Evolutionary conservation across 2,797 vertebrate species (phyloP), one percentile per base, ranked within the genome.

Genomic region (Rhadinocentrus ornatus): DNA sequence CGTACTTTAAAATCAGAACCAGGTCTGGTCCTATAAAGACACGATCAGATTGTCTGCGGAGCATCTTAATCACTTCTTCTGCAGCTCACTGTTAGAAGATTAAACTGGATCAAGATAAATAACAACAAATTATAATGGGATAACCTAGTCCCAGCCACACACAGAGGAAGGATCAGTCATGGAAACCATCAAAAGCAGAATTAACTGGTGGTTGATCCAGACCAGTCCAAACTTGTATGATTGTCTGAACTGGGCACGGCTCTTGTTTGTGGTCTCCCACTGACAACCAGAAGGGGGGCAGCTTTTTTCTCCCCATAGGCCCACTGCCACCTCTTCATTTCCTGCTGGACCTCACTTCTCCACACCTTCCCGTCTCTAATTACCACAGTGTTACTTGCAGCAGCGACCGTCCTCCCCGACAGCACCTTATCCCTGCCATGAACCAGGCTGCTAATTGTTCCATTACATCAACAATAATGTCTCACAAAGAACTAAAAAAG

Each of bases 201-300:
- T 96, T 94, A 93, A 93, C 94, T 95, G 88, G 91, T 93, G 94
- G 93, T 96, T 95, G 92, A 93, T 93, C 93, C 84, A 94, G 96
- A 96, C 97, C 94, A 96, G 97, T 96, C 91, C 91, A 91, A 97
- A 98, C 97, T 96, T 97, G 97, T 86, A 95, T 73, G 88, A 93
- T 93, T 95, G 95, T 95, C 94, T 94, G 95, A 95, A 90, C 95
- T 95, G 95, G 94, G 94, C 94, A 93, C 94, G 95, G 94, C 95
- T 95, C 93, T 91, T 96, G 96, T 96, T 97, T 96, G 95, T 92
- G 95, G 95, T 96, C 94, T 96, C 95, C 91, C 92, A 92, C 93
- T 93, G 94, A 92, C 94, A 89, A 90, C 90, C 68, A 91, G 93
- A 91, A 83, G 94, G 86, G 87, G 78, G 78, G 78, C 63, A 72